Percentiles rank a stretch among this genome's conserved stretches.
phyloP scores from a whole-genome alignment of 2,797 vertebrate species.

The Pseudochaenichthys georgianus region DNA sequence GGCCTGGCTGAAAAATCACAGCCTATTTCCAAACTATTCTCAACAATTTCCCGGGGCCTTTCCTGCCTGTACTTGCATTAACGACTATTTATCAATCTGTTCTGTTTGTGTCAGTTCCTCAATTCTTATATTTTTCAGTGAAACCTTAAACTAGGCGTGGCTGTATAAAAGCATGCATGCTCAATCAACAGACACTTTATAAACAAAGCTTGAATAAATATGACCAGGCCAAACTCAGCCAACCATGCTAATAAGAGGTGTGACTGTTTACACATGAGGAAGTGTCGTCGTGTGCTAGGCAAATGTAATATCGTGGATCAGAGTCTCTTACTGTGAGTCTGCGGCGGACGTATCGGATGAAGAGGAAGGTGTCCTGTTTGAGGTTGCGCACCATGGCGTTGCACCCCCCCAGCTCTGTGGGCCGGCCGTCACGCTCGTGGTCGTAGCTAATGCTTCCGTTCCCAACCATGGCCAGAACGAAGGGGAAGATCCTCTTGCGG shows the following conservation, averaged over 20 bases:
- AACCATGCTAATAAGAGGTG: background rate
- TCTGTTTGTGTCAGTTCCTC: constrained; percentile 1
- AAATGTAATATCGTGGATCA: background rate
- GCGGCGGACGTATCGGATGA: constrained; percentile 94
- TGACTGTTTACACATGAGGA: background rate
- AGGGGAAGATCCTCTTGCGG: constrained; percentile 92
- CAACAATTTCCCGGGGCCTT: too few species aligned
- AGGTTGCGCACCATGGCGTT: constrained; percentile 95
- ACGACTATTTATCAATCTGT: too few species aligned
- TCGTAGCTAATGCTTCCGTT: constrained; percentile 94
- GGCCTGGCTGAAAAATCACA: background rate
- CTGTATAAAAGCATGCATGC: background rate
- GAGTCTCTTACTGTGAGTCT: constrained; percentile 90
- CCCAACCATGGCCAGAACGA: constrained; percentile 94
- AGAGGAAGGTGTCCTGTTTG: constrained; percentile 95
- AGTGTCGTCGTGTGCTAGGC: background rate
- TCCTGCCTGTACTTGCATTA: too few species aligned
- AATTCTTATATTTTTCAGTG: background rate
- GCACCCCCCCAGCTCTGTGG: constrained; percentile 94
- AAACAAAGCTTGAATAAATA: background rate
- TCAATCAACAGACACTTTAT: background rate
- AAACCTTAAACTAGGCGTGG: background rate
- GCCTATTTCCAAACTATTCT: too few species aligned
- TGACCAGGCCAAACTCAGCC: background rate
- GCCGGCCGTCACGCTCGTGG: constrained; percentile 92